phyloP scores from a whole-genome alignment of 2,797 vertebrate genomes.

The Sebastolobus altivelis region DNA sequence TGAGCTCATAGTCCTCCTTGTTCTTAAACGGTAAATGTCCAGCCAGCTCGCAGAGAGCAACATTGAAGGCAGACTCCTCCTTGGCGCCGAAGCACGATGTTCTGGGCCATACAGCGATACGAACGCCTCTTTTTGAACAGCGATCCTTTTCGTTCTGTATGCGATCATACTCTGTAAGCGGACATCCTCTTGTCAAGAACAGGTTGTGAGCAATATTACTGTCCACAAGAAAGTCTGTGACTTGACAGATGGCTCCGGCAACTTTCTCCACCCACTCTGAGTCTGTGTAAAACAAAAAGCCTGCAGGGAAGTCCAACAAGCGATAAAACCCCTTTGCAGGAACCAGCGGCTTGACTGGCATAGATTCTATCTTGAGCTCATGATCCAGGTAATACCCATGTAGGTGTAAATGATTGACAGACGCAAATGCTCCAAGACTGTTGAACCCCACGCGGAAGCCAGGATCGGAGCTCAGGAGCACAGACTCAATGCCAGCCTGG shows the following conservation, averaged over 20 bases:
- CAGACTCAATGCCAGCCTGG: conserved; percentile 83
- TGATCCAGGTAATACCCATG: conserved; percentile 90
- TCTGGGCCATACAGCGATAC: conserved; percentile 90
- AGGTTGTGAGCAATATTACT: conserved; percentile 90
- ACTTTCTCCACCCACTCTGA: conserved; percentile 70
- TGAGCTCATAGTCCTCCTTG: conserved; percentile 80
- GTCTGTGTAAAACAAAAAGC: conserved; percentile 89
- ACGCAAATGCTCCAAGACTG: conserved; percentile 93
- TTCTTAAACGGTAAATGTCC: conserved; percentile 91
- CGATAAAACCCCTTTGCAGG: conserved; percentile 76
- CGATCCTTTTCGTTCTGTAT: not conserved
- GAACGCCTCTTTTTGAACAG: conserved; percentile 82
- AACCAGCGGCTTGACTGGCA: conserved; percentile 77
- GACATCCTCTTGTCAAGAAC: conserved; percentile 89
- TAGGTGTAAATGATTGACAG: conserved; percentile 94
- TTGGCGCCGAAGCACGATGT: conserved; percentile 88
- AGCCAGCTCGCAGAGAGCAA: conserved; percentile 94
- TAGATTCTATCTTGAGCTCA: conserved; percentile 85
- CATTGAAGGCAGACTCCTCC: conserved; percentile 88
- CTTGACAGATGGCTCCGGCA: conserved; percentile 77
- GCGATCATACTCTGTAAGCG: conserved; percentile 56
- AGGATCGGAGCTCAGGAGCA: conserved; percentile 89
- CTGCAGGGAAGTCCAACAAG: conserved; percentile 82
- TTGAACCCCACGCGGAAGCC: conserved; percentile 95
- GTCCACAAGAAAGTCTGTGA: conserved; percentile 85